Base-by-base conservation (phyloP, 2,113 vertebrate species). In the Trematomus loennbergii region DNA sequence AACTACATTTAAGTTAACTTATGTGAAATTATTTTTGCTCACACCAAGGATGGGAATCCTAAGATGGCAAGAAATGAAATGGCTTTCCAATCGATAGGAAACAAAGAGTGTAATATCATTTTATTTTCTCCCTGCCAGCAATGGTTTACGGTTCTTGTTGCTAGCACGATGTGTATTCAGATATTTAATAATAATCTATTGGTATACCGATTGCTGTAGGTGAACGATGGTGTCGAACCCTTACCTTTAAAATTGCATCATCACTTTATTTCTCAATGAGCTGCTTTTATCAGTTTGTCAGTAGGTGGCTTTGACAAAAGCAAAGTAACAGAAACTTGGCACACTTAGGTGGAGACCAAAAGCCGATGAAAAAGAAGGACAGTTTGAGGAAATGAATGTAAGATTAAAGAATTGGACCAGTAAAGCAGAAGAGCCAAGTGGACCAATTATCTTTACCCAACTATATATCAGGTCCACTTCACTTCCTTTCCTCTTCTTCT, bases 281-380 rank as follows among this genome's bases (percentile, higher is more conserved):
- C 3, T 62, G 13, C 13, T 22, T 67, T n/a, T 5, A 18, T 11
- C 25, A 29, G 15, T 65, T 50, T 40, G 2, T 72, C 13, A 43
- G 13, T 29, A 12, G n/a, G 29, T 45, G 45, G 46, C 20, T 65
- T 11, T 60, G 18, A 62, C 45, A 11, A 46, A 8, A 54, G 58
- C 22, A 75, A 75, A 74, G 16, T 6, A 63, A 68, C 25, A 70
- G 43, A 63, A 48, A 73, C 11, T 11, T 53, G 64, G 15, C 52
- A 79, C 36, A 60, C 58, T 59, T 25, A 66, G 15, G 9, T 13
- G 12, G 33, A 57, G 15, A 55, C 15, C 29, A 66, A 72, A 46
- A 46, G 36, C 12, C 20, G 18, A 77, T 54, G 16, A 13, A 63
- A 75, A 55, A 55, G 16, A 63, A 16, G 22, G 72, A 70, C 20